Evolutionary conservation across 1,140 invertebrate species (phyloP), one percentile per base, ranked within the genome.

Genomic region (Nymphalis io): DNA sequence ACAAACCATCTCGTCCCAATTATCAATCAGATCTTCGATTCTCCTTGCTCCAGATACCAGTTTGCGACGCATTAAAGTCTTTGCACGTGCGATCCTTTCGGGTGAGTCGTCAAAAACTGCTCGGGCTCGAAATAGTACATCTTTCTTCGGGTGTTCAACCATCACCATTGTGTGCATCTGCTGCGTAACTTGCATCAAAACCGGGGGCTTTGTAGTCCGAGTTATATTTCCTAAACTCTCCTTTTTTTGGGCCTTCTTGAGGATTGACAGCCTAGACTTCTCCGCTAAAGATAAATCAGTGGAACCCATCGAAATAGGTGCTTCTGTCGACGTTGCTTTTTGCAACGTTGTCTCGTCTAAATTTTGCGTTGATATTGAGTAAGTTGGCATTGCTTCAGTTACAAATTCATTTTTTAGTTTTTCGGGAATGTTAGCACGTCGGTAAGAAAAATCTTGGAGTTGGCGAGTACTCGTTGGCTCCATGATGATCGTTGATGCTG

Each of bases 1-100:
- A 48, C 89, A 91, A 1, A 91, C 67, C 75, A 84, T 66, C 2
- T 89, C 81, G 46, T 89, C 87, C 87, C 87, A 89, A 39, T 91
- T 82, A 16, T 90, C 80, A 0, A 81, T 85, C 0, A 91, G 72
- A 0, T 89, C 85, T 6, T 83, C 75, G 27, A 89, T 82, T 57
- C 72, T 82, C 11, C 72, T 78, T 3, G 87, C 82, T 20, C 74
- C 74, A 0, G 80, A 70, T 0, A 91, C 70, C 39, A 91, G 70
- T 44, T 88, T 87, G 4, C 78, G 78, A 1, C 87, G 74, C 84
- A 91, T 88, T 6, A 91, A 72, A 2, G 63, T 74, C 60, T 85
- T 88, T 11, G 85, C 87, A 3, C 61, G 70, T 0, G 66, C 68
- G 11, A 86, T 39, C 0, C 74, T 72, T 27, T 76, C 78, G 4